Evolutionary conservation across 2,113 vertebrate genomes (phyloP).

Genomic region (Holacanthus passer): DNA sequence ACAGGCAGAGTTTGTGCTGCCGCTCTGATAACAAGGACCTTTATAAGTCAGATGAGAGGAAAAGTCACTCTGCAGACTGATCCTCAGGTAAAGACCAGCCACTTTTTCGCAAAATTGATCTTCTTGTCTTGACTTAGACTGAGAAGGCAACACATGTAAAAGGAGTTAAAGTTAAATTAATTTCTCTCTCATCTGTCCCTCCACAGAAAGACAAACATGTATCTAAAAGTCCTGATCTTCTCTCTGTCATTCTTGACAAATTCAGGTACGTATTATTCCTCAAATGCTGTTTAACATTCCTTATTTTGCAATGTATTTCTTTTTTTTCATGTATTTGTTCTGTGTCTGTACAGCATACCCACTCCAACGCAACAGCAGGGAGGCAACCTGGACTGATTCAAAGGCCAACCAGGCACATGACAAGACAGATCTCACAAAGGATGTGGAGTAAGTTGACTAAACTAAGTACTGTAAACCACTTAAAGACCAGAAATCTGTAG

Average conservation of each 20-base stretch:
- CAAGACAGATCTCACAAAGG: conserved; percentile 78
- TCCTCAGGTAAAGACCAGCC: conserved; percentile 56
- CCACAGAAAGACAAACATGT: conserved; percentile 73
- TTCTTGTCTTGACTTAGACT: conserved; percentile 11
- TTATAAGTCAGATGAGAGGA: conserved; percentile 77
- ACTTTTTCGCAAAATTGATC: conserved; percentile 23
- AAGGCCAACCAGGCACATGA: conserved; percentile 81
- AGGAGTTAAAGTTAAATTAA: neutral
- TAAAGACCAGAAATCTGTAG: neutral
- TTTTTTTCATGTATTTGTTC: conserved; percentile 15
- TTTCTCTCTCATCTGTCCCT: conserved; percentile 45
- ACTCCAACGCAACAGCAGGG: conserved; percentile 63
- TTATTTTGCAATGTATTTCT: neutral
- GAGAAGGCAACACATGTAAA: no score
- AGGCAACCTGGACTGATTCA: conserved; percentile 81
- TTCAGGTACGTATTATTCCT: conserved; percentile 73
- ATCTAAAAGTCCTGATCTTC: conserved; percentile 66
- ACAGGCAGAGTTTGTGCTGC: conserved; percentile 80
- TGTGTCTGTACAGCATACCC: conserved; percentile 76
- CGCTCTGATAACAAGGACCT: conserved; percentile 84
- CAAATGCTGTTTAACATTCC: neutral
- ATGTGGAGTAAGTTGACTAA: conserved; percentile 73
- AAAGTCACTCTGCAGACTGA: conserved; percentile 55
- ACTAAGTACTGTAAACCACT: neutral
- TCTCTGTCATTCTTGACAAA: conserved; percentile 61